Evolutionary conservation across 2,113 vertebrate genomes (phyloP).

Genomic region (Gymnobelideus leadbeateri): DNA sequence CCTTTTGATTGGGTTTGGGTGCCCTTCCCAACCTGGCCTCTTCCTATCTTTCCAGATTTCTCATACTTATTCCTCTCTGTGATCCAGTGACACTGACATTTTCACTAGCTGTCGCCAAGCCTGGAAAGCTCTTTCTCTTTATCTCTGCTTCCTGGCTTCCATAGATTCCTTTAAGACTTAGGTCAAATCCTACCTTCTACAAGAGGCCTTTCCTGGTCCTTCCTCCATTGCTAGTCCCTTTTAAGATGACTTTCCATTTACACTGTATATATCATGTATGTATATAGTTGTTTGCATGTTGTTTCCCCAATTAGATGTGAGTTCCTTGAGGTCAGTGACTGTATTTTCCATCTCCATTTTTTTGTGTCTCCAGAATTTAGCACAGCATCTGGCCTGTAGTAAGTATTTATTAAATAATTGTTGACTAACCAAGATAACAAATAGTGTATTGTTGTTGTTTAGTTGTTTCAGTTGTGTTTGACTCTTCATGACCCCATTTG

Average conservation of each 20-base stretch:
- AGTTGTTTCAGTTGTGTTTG: not conserved
- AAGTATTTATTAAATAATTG: not conserved
- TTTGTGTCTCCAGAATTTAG: not conserved
- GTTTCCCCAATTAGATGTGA: not conserved
- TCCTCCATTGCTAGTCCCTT: not conserved
- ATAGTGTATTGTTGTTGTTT: not conserved
- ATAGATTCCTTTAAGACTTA: not conserved
- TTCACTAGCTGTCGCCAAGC: not conserved
- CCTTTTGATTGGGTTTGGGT: not conserved
- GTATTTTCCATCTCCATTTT: not conserved
- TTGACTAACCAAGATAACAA: not conserved
- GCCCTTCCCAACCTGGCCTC: too few relatives aligned
- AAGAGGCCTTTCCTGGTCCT: not conserved
- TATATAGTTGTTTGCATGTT: not conserved
- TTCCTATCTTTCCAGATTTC: not conserved
- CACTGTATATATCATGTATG: not conserved
- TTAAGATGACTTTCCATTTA: not conserved
- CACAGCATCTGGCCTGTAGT: not conserved
- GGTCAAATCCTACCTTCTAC: not conserved
- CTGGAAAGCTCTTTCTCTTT: not conserved
- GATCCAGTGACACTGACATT: not conserved
- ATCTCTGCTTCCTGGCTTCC: not conserved
- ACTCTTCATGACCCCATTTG: not conserved
- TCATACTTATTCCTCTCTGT: not conserved
- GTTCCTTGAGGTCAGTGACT: not conserved